These are phyloP conservation scores for Cephus cinctus DNA, from an alignment of 1,140 invertebrate species.

Conservation along the genomic window DNA sequence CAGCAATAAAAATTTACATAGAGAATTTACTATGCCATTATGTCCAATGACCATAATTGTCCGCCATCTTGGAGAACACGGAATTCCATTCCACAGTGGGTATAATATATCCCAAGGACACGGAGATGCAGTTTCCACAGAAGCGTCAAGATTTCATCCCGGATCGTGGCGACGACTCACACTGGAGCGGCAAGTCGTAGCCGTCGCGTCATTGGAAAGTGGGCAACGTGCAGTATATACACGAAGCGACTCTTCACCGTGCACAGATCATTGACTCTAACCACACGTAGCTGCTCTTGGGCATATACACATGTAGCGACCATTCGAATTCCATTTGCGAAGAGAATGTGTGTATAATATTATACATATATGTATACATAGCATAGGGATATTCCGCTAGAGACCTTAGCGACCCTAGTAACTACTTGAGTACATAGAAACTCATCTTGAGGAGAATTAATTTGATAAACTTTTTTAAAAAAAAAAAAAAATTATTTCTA, in stretches of 20 bases:
- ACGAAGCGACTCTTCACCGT: conserved; percentile 19
- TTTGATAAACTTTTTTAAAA: not conserved
- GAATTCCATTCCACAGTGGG: conserved; percentile 3
- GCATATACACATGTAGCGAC: conserved; percentile 23
- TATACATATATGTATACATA: not conserved
- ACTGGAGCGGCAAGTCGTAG: not conserved
- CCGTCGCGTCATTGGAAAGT: conserved; percentile 42
- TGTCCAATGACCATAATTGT: too few species aligned
- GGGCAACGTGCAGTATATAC: conserved; percentile 24
- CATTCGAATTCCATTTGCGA: conserved; percentile 13
- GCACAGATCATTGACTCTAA: conserved; percentile 49
- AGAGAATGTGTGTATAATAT: conserved; percentile 2
- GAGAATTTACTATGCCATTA: conserved; percentile 1
- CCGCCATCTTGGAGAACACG: too few species aligned
- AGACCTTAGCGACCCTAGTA: not conserved
- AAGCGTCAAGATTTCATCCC: conserved; percentile 11
- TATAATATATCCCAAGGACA: conserved; percentile 12
- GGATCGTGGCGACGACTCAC: not conserved
- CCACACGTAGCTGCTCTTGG: conserved; percentile 21
- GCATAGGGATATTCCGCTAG: conserved; percentile 2
- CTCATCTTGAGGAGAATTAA: not conserved
- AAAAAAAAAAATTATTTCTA: not conserved
- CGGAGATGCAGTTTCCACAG: conserved; percentile 4
- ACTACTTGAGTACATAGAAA: not conserved
- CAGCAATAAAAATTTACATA: too few species aligned